phyloP scores from a whole-genome alignment of 1,140 invertebrate species.

The Battus philenor region DNA sequence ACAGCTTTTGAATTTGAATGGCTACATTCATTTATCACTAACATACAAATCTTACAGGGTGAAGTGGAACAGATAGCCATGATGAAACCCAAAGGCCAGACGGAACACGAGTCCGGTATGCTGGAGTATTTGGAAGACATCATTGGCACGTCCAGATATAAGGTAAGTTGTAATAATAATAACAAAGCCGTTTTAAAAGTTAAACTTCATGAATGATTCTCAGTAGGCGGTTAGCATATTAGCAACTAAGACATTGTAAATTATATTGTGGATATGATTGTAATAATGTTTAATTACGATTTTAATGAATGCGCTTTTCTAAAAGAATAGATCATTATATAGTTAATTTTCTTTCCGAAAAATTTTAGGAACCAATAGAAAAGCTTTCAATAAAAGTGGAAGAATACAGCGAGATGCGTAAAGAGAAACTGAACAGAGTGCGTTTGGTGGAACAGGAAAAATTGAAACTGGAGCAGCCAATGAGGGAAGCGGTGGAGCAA shows the following conservation, averaged over 20 bases:
- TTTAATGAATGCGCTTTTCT: no score
- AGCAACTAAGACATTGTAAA: no score
- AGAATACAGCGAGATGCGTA: conserved; percentile 84
- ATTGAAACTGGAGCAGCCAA: conserved; percentile 88
- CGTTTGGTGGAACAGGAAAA: conserved; percentile 94
- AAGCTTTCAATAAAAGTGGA: conserved; percentile 87
- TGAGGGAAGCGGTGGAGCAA: conserved; percentile 90
- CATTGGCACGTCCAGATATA: conserved; percentile 94
- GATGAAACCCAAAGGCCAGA: conserved; percentile 97
- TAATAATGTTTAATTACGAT: no score
- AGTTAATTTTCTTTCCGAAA: no score
- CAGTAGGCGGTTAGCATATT: no score
- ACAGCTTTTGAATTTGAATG: no score
- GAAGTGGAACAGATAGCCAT: conserved; percentile 99
- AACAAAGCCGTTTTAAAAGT: no score
- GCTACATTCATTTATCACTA: no score
- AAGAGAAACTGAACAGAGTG: conserved; percentile 93
- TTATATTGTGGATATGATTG: no score
- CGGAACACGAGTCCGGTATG: conserved; percentile 94
- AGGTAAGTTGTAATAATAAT: conserved; percentile 76
- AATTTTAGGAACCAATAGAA: conserved; percentile 84
- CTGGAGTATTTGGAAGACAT: conserved; percentile 99
- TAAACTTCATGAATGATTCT: no score
- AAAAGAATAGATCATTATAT: no score
- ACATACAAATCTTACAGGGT: conserved; percentile 79